Percentiles rank a stretch among this genome's conserved stretches.
Evolutionary conservation across 1,140 invertebrate genomes (phyloP).

Genomic region (Nylanderia fulva): DNA sequence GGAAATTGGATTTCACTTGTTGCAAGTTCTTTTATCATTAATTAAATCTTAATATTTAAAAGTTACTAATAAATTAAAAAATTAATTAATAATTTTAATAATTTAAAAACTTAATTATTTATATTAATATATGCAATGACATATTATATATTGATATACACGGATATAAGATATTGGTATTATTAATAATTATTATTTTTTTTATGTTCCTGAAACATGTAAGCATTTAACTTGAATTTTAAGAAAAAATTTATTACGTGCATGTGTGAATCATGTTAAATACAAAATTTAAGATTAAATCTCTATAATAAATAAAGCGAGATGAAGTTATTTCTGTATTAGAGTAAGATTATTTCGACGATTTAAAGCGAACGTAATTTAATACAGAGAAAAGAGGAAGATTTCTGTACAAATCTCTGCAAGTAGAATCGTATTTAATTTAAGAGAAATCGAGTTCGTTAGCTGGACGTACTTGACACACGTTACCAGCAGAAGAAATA

Average conservation of each 20-base stretch:
- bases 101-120: no score
- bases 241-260: no score
- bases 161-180: background rate
- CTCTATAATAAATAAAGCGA: no score
- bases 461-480: conserved; percentile 26
- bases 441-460: conserved; percentile 40
- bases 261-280: no score
- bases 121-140: background rate
- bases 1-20: background rate
- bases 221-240: no score
- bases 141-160: no score
- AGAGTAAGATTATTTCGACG: background rate
- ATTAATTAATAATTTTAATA: no score
- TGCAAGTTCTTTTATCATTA: background rate
- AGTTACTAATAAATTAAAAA: no score
- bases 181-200: background rate
- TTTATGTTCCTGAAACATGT: background rate
- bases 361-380: conserved; percentile 29
- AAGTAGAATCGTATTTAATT: conserved; percentile 50
- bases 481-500: conserved; percentile 29
- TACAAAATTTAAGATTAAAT: no score
- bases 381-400: conserved; percentile 1
- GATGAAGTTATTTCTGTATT: background rate
- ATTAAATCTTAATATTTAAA: no score
- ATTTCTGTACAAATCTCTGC: conserved; percentile 15